These are phyloP conservation scores for Vespertilio murinus DNA, from an alignment of 2,797 vertebrate genomes.

Conservation along the genomic window DNA sequence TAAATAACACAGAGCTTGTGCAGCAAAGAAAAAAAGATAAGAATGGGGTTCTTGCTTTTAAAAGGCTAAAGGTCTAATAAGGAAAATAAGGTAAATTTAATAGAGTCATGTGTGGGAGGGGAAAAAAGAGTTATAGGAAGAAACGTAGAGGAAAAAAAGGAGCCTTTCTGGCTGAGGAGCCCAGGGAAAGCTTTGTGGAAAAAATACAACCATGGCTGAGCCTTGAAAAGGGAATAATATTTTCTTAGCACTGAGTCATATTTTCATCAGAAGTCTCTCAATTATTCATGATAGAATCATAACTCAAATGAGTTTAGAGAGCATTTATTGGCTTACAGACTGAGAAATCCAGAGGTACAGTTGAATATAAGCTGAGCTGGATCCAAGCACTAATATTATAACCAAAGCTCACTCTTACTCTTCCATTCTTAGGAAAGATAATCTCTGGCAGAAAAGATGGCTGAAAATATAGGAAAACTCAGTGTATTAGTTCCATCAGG, in stretches of 20 bases:
- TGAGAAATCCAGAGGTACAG: background rate
- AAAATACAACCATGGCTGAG: background rate
- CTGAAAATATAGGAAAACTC: background rate
- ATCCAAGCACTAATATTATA: background rate
- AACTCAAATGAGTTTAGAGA: background rate
- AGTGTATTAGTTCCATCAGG: background rate
- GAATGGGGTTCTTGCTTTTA: background rate
- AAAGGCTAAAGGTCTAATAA: constrained; percentile 46
- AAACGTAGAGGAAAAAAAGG: background rate
- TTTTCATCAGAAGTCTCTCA: constrained; percentile 37
- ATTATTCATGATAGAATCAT: background rate
- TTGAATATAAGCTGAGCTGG: background rate
- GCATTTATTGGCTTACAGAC: background rate
- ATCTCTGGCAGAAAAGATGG: background rate
- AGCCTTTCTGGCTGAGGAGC: background rate
- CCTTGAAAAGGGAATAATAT: constrained; percentile 10
- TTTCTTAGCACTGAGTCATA: background rate
- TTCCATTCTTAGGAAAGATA: background rate
- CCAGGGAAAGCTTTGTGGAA: constrained; percentile 11
- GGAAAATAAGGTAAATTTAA: constrained; percentile 38
- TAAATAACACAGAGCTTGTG: background rate
- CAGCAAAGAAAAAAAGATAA: constrained; percentile 24
- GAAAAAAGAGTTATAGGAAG: background rate
- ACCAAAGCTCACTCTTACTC: background rate
- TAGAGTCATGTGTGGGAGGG: background rate